These are phyloP conservation scores for Parasteatoda lunata DNA, from an alignment of 2,888 invertebrate genomes.

Conservation along the genomic window DNA sequence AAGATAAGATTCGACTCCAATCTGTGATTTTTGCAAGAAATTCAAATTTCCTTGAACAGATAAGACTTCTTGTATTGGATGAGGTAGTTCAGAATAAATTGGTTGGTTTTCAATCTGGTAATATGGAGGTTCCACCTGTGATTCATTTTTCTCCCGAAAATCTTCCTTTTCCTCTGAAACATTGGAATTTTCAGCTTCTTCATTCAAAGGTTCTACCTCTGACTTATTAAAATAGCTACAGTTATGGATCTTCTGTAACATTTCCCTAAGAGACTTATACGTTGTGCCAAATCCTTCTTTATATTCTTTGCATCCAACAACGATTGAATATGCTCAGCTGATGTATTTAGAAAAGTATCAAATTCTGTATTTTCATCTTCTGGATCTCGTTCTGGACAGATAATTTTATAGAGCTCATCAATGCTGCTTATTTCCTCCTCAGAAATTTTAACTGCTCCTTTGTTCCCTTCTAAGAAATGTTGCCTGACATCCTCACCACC, in stretches of 20 bases:
- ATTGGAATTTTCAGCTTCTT: conserved; percentile 22
- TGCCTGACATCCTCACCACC: conserved; percentile 83
- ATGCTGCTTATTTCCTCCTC: conserved; percentile 84
- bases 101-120: conserved; percentile 45
- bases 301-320: conserved; percentile 89
- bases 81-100: conserved; percentile 40
- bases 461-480: conserved; percentile 87
- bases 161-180: conserved; percentile 44
- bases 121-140: conserved; percentile 42
- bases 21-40: conserved; percentile 85
- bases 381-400: conserved; percentile 80
- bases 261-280: conserved; percentile 84
- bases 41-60: conserved; percentile 75
- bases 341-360: conserved; percentile 80
- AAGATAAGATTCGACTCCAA: conserved; percentile 81
- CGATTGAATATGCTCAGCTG: conserved; percentile 88
- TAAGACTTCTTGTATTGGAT: conserved; percentile 67
- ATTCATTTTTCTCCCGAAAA: conserved; percentile 25
- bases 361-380: conserved; percentile 78
- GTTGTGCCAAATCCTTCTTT: conserved; percentile 85
- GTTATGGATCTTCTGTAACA: conserved; percentile 84
- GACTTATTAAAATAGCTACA: conserved; percentile 87
- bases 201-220: conserved; percentile 32
- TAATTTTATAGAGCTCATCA: conserved; percentile 85
- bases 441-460: conserved; percentile 88